Evolutionary conservation across 2,113 vertebrate species (phyloP).

Genomic region (Vidua macroura): DNA sequence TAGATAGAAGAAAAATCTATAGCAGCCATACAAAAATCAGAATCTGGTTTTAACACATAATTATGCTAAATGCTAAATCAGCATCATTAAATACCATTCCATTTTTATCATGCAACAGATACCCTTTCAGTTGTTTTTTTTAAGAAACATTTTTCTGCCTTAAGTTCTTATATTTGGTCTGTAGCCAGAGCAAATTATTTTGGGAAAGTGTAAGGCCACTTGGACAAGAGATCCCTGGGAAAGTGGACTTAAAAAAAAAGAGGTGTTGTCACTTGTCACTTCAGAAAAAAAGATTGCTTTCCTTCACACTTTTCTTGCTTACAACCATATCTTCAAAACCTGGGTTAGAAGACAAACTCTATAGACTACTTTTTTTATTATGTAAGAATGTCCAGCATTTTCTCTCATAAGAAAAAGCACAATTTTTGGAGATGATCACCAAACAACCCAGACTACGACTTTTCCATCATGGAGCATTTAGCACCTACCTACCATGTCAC

Average conservation of each 20-base stretch:
- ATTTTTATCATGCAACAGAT: background rate
- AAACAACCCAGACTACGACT: background rate
- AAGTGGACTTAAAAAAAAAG: background rate
- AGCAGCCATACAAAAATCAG: background rate
- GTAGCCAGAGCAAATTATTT: constrained; percentile 59
- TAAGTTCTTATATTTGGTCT: constrained; percentile 18
- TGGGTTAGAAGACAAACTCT: background rate
- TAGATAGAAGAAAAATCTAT: background rate
- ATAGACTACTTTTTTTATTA: background rate
- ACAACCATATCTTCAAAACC: background rate
- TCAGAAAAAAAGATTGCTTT: background rate
- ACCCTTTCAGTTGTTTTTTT: background rate
- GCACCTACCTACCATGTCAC: background rate
- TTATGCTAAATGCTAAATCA: background rate
- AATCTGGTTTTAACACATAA: background rate
- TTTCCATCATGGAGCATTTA: background rate
- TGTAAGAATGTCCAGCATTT: background rate
- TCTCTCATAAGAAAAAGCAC: background rate
- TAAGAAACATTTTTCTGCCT: background rate
- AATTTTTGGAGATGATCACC: background rate
- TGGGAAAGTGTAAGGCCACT: constrained; percentile 51
- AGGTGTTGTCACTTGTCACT: constrained; percentile 45
- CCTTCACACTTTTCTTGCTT: background rate
- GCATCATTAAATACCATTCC: background rate
- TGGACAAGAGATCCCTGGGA: constrained; percentile 58